Evolutionary conservation across 2,797 vertebrate genomes (phyloP).

Genomic region (Tamandua tetradactyla): DNA sequence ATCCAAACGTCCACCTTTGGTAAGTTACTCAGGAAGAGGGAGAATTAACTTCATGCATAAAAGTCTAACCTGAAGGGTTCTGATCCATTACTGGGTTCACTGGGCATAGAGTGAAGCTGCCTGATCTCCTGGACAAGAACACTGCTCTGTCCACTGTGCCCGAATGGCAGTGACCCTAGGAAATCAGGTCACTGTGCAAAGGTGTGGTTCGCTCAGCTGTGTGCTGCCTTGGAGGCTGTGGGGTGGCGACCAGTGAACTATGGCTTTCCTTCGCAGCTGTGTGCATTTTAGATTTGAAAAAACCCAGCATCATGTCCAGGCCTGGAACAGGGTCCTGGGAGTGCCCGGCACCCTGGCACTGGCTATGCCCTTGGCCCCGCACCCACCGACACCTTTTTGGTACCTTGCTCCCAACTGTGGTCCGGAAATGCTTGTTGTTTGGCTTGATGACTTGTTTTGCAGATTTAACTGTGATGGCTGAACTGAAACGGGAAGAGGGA

Average conservation of each 20-base stretch:
- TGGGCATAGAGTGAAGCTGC: neutral
- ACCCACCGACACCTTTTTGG: neutral
- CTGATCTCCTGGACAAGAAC: neutral
- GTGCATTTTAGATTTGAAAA: neutral
- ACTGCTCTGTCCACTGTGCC: neutral
- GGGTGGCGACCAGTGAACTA: rapidly evolving
- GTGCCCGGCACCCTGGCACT: neutral
- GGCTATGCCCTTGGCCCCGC: neutral
- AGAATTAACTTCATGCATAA: neutral
- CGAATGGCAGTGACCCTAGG: neutral
- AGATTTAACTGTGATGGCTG: constrained; percentile 90
- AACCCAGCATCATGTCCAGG: neutral
- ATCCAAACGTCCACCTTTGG: neutral
- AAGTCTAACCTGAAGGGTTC: neutral
- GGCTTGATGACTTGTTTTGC: constrained; percentile 91
- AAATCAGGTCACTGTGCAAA: neutral
- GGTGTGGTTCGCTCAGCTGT: rapidly evolving
- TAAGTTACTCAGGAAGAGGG: neutral
- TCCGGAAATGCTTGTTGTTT: constrained; percentile 93
- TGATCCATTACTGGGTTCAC: neutral
- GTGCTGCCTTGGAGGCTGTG: neutral
- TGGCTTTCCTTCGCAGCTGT: neutral
- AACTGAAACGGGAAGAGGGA: constrained; percentile 78
- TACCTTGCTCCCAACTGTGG: constrained; percentile 97
- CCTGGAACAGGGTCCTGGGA: neutral